Conservation (phyloP, 2,113 vertebrate genomes). For the Varanus salvator region DNA sequence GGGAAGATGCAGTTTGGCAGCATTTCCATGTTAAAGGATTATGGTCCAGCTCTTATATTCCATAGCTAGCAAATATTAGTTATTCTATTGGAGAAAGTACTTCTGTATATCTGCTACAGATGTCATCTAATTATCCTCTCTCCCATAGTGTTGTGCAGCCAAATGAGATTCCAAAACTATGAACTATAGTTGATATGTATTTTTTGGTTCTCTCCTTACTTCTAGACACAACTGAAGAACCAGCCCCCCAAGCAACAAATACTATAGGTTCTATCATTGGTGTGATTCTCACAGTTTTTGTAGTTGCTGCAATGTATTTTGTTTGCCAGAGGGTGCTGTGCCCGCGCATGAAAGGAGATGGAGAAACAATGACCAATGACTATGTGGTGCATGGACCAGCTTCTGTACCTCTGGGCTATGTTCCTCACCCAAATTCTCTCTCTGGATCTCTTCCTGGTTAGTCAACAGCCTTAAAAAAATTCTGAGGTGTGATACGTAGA, state of each 20-base stretch:
- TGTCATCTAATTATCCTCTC: not conserved
- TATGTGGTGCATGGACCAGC: conserved; percentile 93
- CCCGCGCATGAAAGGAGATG: conserved; percentile 95
- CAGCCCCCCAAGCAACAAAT: conserved; percentile 87
- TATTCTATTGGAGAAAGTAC: not conserved
- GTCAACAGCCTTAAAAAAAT: conserved; percentile 22
- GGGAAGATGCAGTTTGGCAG: not conserved
- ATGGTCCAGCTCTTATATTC: not conserved
- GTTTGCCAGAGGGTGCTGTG: conserved; percentile 96
- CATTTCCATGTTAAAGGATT: too few species aligned
- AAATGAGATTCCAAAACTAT: too few species aligned
- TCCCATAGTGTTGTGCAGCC: too few species aligned
- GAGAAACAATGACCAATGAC: conserved; percentile 93
- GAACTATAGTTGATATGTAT: too few species aligned
- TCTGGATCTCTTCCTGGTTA: conserved; percentile 93
- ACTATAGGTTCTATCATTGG: conserved; percentile 94
- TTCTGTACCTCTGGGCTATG: conserved; percentile 92
- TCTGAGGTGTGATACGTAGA: not conserved
- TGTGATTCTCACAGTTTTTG: conserved; percentile 92
- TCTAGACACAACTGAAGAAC: conserved; percentile 92
- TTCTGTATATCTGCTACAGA: not conserved
- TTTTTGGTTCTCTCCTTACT: conserved; percentile 32
- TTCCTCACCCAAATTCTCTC: conserved; percentile 92
- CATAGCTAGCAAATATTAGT: not conserved
- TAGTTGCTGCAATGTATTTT: conserved; percentile 93